phyloP scores from a whole-genome alignment of 2,113 vertebrate species.

The Anhinga rufa region DNA sequence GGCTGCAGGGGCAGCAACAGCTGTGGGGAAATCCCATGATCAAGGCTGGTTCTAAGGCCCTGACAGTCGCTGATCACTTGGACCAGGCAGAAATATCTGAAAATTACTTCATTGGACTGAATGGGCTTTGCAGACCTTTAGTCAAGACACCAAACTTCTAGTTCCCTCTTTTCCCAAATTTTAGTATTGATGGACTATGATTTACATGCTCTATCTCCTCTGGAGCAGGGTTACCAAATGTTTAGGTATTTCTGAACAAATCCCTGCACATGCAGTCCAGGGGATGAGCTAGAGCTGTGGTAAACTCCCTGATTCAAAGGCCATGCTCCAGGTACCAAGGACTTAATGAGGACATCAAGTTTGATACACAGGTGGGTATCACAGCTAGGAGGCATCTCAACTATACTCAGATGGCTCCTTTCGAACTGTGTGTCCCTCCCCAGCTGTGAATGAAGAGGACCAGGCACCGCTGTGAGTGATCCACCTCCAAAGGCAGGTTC shows the following conservation, averaged over 20 bases:
- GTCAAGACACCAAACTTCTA: neutral
- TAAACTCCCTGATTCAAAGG: neutral
- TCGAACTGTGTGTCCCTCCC: neutral
- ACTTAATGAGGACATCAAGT: neutral
- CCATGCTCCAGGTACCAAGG: neutral
- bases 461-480: neutral
- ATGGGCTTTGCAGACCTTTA: neutral
- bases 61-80: neutral
- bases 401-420: neutral
- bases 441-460: neutral
- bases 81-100: neutral
- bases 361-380: neutral
- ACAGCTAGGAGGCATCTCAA: neutral
- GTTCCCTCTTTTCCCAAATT: neutral
- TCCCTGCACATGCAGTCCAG: neutral
- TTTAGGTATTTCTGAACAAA: neutral
- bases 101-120: neutral
- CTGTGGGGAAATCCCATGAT: neutral
- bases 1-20: neutral
- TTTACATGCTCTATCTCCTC: neutral
- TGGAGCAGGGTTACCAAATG: neutral
- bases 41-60: neutral
- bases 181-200: neutral
- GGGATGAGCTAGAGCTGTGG: neutral
- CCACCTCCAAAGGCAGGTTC: neutral